Percentiles rank a stretch among this genome's conserved stretches.
phyloP scores from a whole-genome alignment of 2,113 vertebrate species.

The Eublepharis macularius region DNA sequence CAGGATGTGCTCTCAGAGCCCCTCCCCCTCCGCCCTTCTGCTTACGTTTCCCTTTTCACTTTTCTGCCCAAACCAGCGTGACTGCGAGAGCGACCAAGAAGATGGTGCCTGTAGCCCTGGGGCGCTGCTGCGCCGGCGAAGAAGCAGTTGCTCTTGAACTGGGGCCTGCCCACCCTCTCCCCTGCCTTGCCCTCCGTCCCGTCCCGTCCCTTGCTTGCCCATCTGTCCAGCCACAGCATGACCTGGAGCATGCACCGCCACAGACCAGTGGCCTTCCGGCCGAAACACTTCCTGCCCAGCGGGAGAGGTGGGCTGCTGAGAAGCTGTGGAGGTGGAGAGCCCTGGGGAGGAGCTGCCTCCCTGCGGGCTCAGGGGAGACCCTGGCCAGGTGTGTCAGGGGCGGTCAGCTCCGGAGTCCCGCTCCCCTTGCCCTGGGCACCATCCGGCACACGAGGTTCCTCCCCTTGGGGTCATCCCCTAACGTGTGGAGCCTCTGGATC shows the following conservation, averaged over 20 bases:
- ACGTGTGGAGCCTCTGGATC: too few relatives aligned
- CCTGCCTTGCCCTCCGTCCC: accelerated
- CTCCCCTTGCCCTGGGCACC: too few relatives aligned
- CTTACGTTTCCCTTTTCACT: neutral
- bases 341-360: too few relatives aligned
- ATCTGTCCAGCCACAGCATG: too few relatives aligned
- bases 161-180: accelerated
- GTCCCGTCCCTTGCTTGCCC: neutral
- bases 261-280: neutral
- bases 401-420: too few relatives aligned
- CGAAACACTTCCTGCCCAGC: neutral
- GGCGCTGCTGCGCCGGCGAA: slow-evolving; percentile 67
- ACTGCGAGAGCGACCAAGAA: slow-evolving; percentile 79
- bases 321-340: too few relatives aligned
- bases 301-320: neutral
- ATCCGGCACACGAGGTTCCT: too few relatives aligned
- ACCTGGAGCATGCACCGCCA: too few relatives aligned
- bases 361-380: too few relatives aligned
- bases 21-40: neutral
- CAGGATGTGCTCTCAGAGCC: neutral
- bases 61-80: slow-evolving; percentile 61
- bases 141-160: slow-evolving; percentile 75
- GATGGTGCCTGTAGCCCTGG: slow-evolving; percentile 65
- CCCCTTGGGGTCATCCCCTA: too few relatives aligned
- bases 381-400: too few relatives aligned